phyloP scores from a whole-genome alignment of 2,888 invertebrate species.

The Sesamia inferens region DNA sequence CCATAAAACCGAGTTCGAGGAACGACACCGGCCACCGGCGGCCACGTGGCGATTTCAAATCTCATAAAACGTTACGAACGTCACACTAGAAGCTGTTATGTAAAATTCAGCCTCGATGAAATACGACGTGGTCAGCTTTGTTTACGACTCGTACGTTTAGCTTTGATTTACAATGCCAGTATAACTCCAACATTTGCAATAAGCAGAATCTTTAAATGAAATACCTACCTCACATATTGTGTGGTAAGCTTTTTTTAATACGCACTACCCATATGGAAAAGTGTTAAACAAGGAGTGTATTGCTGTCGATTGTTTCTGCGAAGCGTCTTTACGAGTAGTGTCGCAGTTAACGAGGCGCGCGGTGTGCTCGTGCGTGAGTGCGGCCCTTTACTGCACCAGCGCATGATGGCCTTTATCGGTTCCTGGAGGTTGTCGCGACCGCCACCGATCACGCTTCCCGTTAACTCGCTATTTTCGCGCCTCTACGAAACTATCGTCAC shows the following conservation, averaged over 20 bases:
- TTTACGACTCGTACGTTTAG: slow-evolving; percentile 66
- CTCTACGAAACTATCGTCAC: slow-evolving; percentile 81
- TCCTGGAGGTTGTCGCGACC: slow-evolving; percentile 85
- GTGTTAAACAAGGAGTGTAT: slow-evolving; percentile 65
- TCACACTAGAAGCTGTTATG: slow-evolving; percentile 68
- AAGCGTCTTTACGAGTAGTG: slow-evolving; percentile 84
- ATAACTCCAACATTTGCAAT: slow-evolving; percentile 63
- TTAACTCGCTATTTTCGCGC: slow-evolving; percentile 86
- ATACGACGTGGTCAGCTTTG: slow-evolving; percentile 68
- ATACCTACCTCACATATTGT: slow-evolving; percentile 51
- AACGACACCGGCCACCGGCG: slow-evolving; percentile 79
- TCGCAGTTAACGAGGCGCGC: slow-evolving; percentile 85
- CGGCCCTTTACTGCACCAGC: slow-evolving; percentile 79
- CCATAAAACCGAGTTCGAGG: slow-evolving; percentile 86
- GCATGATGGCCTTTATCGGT: slow-evolving; percentile 85
- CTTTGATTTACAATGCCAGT: slow-evolving; percentile 64
- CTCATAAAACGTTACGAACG: slow-evolving; percentile 76
- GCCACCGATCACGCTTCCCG: slow-evolving; percentile 84
- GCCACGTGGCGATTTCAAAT: slow-evolving; percentile 78
- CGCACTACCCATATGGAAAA: slow-evolving; percentile 49
- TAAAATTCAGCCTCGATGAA: slow-evolving; percentile 66
- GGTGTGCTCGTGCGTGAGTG: slow-evolving; percentile 67
- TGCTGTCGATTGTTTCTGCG: slow-evolving; percentile 82
- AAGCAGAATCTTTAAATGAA: slow-evolving; percentile 66
- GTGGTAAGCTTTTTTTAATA: slow-evolving; percentile 52